phyloP scores from a whole-genome alignment of 92 coral and sea anemone genomes.

The Metridium senile region DNA sequence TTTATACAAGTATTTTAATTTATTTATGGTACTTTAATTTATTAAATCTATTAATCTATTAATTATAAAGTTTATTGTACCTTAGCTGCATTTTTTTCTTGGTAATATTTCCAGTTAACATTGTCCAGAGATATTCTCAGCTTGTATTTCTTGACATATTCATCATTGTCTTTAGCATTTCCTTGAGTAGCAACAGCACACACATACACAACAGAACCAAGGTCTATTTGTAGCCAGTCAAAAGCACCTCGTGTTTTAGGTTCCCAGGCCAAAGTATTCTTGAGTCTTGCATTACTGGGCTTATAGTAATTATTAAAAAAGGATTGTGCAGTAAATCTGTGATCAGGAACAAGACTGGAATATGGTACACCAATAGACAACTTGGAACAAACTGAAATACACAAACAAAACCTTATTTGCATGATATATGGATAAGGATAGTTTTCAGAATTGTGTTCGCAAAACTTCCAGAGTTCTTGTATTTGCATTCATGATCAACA shows the following conservation, averaged over 20 bases:
- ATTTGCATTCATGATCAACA: no score
- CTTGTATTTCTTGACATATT: conserved; percentile 15
- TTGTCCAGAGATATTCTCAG: conserved; percentile 26
- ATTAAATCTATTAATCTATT: no score
- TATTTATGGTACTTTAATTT: no score
- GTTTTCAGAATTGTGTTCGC: no score
- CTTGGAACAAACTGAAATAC: conserved; percentile 11
- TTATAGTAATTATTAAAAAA: neutral
- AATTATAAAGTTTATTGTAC: no score
- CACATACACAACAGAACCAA: conserved; percentile 2
- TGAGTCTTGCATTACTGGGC: conserved; percentile 20
- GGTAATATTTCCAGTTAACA: conserved; percentile 22
- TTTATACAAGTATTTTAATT: no score
- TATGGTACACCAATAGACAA: conserved; percentile 14
- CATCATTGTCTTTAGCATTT: neutral
- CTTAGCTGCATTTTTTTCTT: conserved; percentile 17
- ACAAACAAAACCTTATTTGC: neutral
- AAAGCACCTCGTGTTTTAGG: neutral
- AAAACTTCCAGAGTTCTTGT: no score
- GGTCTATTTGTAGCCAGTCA: conserved; percentile 42
- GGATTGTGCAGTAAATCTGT: conserved; percentile 40
- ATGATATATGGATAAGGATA: neutral
- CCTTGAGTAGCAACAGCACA: conserved; percentile 49
- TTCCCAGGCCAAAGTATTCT: neutral
- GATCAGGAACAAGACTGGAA: conserved; percentile 16